phyloP scores from a whole-genome alignment of 2,888 invertebrate genomes.

The Achlya flavicornis region DNA sequence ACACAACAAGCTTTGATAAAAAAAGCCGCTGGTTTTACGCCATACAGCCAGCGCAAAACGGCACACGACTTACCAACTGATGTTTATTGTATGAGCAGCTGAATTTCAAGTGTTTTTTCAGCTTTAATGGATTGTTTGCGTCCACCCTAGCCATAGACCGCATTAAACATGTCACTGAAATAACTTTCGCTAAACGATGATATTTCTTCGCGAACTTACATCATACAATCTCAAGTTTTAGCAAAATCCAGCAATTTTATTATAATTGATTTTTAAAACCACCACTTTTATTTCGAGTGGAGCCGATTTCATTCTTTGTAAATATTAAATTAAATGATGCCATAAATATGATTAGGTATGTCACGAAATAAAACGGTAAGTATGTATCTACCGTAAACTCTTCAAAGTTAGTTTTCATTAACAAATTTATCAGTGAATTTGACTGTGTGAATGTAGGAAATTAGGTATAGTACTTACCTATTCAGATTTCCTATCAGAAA shows the following conservation, averaged over 20 bases:
- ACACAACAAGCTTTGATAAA: conserved; percentile 54
- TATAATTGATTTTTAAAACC: no score
- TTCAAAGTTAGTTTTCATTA: no score
- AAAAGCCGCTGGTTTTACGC: conserved; percentile 51
- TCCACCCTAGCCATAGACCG: conserved; percentile 43
- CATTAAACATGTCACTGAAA: conserved; percentile 47
- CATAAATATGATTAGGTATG: no score
- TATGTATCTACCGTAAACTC: no score
- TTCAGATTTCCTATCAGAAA: no score
- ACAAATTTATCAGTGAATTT: no score
- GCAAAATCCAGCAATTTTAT: neutral
- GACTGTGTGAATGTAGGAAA: no score
- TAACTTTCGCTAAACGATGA: conserved; percentile 19
- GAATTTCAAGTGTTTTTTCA: conserved; percentile 78
- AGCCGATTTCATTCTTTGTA: no score
- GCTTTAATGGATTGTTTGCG: conserved; percentile 76
- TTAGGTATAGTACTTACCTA: no score
- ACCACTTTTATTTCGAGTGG: no score
- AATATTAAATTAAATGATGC: no score
- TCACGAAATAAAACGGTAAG: no score
- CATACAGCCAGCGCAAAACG: conserved; percentile 52
- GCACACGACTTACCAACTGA: conserved; percentile 51
- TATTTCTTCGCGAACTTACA: conserved; percentile 18
- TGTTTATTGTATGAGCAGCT: conserved; percentile 82
- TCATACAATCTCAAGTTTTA: neutral